Evolutionary conservation across 1,140 invertebrate species (phyloP).

Genomic region (Drosophila grimshawi): DNA sequence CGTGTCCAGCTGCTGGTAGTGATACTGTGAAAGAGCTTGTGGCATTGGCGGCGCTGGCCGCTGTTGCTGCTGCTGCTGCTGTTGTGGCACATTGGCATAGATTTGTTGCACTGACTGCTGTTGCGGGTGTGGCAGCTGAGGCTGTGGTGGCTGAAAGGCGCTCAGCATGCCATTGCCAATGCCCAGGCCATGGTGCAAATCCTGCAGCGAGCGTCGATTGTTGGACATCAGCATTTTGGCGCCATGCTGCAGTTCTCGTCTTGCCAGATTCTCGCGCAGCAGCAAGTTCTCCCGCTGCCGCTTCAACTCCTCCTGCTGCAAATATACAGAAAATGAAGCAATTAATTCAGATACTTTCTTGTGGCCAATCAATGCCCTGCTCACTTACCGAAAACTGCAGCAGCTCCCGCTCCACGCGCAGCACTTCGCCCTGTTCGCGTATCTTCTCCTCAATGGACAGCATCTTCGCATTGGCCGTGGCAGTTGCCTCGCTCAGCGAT

Average conservation of each 20-base stretch:
- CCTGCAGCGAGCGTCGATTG: slow-evolving; percentile 87
- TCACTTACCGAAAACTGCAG: slow-evolving; percentile 85
- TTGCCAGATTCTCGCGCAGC: slow-evolving; percentile 87
- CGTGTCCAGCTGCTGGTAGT: slow-evolving; percentile 78
- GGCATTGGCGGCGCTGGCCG: slow-evolving; percentile 62
- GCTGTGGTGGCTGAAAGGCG: slow-evolving; percentile 66
- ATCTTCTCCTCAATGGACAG: slow-evolving; percentile 86
- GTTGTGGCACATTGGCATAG: slow-evolving; percentile 59
- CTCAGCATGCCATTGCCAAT: slow-evolving; percentile 73
- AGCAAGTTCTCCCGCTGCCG: slow-evolving; percentile 89
- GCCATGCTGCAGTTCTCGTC: slow-evolving; percentile 84
- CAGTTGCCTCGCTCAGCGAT: slow-evolving; percentile 86
- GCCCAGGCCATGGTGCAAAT: slow-evolving; percentile 84
- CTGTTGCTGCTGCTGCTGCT: slow-evolving; percentile 58
- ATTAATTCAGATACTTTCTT: not conserved
- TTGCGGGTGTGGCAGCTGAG: slow-evolving; percentile 37
- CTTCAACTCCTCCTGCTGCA: slow-evolving; percentile 91
- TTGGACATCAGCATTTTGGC: slow-evolving; percentile 84
- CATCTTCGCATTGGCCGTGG: slow-evolving; percentile 84
- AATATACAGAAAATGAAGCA: not conserved
- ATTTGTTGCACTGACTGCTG: slow-evolving; percentile 52
- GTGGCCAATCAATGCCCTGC: not conserved
- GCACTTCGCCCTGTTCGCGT: slow-evolving; percentile 88
- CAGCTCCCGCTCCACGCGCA: slow-evolving; percentile 90
- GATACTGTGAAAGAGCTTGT: slow-evolving; percentile 36